Evolutionary conservation across 2,888 invertebrate species (phyloP).

Genomic region (Leucophora obtusa): DNA sequence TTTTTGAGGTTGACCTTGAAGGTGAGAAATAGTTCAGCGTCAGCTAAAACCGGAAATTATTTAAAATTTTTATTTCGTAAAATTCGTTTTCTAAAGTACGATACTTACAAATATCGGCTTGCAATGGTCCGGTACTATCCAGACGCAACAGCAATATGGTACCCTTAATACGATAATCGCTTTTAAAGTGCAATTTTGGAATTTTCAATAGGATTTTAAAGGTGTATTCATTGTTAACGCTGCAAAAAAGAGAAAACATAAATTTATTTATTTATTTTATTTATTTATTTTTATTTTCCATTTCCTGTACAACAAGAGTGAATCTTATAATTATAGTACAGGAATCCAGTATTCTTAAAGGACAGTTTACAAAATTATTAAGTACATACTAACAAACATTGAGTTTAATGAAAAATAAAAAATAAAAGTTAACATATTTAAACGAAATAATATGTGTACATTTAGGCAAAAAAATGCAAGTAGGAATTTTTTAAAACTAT

Average conservation of each 20-base stretch:
- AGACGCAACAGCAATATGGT: slow-evolving; percentile 83
- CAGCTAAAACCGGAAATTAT: slow-evolving; percentile 9
- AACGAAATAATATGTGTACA: too few relatives aligned
- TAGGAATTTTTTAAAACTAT: too few relatives aligned
- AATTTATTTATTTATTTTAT: too few relatives aligned
- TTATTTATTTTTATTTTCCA: too few relatives aligned
- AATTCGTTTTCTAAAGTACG: background rate
- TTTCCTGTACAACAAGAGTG: too few relatives aligned
- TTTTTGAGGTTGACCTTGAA: slow-evolving; percentile 26
- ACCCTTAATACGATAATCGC: slow-evolving; percentile 83
- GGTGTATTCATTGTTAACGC: slow-evolving; percentile 80
- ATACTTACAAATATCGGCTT: slow-evolving; percentile 82
- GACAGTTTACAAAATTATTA: too few relatives aligned
- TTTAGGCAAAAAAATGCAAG: too few relatives aligned
- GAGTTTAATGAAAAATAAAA: too few relatives aligned
- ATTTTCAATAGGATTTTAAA: slow-evolving; percentile 82
- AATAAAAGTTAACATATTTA: too few relatives aligned
- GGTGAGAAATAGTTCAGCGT: background rate
- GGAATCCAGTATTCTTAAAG: too few relatives aligned
- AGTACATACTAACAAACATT: too few relatives aligned
- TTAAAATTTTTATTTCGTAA: background rate
- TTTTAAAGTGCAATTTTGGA: slow-evolving; percentile 83
- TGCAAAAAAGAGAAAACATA: background rate
- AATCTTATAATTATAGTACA: too few relatives aligned
- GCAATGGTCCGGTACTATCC: slow-evolving; percentile 81